Evolutionary conservation across 2,888 invertebrate genomes (phyloP).

Genomic region (Trachelus stipa): DNA sequence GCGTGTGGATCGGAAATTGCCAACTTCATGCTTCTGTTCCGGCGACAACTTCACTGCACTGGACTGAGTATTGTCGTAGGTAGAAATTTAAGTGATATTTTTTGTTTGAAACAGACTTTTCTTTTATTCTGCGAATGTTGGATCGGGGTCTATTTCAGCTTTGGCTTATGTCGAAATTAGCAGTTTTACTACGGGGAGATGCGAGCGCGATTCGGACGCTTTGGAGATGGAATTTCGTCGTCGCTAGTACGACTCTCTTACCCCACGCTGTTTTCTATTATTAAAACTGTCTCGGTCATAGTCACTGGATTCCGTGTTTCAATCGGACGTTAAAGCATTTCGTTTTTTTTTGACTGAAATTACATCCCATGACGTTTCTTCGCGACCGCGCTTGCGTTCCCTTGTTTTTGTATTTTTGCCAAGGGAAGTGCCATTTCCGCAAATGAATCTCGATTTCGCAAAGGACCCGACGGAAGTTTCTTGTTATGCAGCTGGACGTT

Average conservation of each 20-base stretch:
- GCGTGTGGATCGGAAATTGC: no score
- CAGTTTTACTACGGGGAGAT: neutral
- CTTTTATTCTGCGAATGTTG: neutral
- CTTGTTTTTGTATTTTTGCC: slow-evolving; percentile 37
- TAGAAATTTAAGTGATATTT: neutral
- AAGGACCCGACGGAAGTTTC: neutral
- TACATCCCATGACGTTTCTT: neutral
- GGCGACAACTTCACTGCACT: neutral
- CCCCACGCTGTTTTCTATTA: neutral
- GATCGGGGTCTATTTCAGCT: neutral
- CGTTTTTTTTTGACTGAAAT: neutral
- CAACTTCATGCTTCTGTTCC: neutral
- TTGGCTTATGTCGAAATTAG: neutral
- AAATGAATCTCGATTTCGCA: neutral
- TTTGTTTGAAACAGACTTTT: neutral
- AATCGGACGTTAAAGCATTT: neutral
- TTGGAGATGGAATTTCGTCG: neutral
- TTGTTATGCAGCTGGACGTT: neutral
- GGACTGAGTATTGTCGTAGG: neutral
- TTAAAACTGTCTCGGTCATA: neutral
- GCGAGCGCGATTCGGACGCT: neutral
- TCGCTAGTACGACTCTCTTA: neutral
- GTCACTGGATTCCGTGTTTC: neutral
- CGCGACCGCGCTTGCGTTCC: neutral
- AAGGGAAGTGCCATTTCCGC: slow-evolving; percentile 30